phyloP scores from a whole-genome alignment of 2,113 vertebrate species.

The Catharus minimus region DNA sequence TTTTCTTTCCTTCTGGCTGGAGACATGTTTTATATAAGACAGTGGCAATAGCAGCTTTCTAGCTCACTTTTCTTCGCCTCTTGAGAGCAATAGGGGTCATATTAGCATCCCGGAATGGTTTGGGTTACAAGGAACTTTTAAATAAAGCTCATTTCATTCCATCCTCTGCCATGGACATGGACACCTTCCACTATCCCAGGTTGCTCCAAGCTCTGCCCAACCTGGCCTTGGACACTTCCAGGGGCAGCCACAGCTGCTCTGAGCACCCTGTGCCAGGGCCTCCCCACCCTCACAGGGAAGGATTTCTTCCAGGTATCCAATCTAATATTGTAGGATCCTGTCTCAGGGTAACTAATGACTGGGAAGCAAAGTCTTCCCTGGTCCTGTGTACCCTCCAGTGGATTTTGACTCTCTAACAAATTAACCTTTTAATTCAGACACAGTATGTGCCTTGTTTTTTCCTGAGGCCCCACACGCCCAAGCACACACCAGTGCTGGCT shows the following conservation, averaged over 20 bases:
- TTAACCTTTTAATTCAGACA: not conserved
- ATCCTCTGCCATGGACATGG: not conserved
- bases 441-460: not conserved
- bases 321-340: not conserved
- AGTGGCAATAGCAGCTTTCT: not conserved
- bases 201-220: fast-evolving
- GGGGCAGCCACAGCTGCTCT: not conserved
- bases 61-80: not conserved
- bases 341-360: not conserved
- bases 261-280: not conserved
- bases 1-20: not conserved
- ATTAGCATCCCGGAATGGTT: not conserved
- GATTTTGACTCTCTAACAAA: not conserved
- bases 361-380: not conserved
- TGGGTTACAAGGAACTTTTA: not conserved
- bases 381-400: not conserved
- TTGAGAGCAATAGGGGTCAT: not conserved
- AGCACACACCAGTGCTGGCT: not conserved
- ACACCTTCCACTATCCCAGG: not conserved
- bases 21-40: not conserved
- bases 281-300: not conserved
- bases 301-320: not conserved
- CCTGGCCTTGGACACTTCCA: not conserved
- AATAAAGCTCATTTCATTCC: not conserved
- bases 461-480: not conserved